phyloP scores from a whole-genome alignment of 2,888 invertebrate species.

The Cetonia aurata region DNA sequence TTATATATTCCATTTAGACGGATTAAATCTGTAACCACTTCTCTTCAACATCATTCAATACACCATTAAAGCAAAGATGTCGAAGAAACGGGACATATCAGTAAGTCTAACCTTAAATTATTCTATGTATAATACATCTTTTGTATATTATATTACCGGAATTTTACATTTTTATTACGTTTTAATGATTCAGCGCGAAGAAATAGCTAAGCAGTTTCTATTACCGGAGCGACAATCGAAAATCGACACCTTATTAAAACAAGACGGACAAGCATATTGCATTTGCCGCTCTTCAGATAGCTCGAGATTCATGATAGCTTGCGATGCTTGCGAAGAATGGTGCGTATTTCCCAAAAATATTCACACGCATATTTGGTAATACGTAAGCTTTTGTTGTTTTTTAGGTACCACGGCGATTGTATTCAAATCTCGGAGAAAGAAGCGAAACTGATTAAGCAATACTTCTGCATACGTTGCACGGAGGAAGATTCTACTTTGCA shows the following conservation, averaged over 20 bases:
- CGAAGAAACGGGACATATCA: conserved; percentile 57
- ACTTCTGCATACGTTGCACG: conserved; percentile 88
- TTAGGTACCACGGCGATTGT: conserved; percentile 92
- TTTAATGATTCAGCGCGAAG: conserved; percentile 77
- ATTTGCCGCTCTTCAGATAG: conserved; percentile 95
- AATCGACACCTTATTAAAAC: conserved; percentile 87
- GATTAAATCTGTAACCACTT: background rate
- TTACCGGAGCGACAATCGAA: conserved; percentile 91
- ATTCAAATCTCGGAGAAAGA: conserved; percentile 95
- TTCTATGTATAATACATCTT: background rate
- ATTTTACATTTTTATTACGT: background rate
- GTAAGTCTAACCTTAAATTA: conserved; percentile 50
- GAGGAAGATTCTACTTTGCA: conserved; percentile 85
- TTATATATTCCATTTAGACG: background rate
- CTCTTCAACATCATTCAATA: background rate
- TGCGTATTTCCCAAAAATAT: conserved; percentile 41
- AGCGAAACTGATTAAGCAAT: conserved; percentile 93
- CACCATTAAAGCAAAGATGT: conserved; percentile 50
- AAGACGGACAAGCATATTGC: conserved; percentile 94
- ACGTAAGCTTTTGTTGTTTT: no score
- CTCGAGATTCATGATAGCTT: conserved; percentile 97
- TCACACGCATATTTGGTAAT: background rate
- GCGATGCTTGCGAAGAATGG: conserved; percentile 98
- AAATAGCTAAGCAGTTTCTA: conserved; percentile 90
- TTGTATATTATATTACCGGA: background rate